Evolutionary conservation across 35 echinoderm and acorn worm species (phyloP), one percentile per base, ranked within the genome.

Genomic region (Eucidaris tribuloides): DNA sequence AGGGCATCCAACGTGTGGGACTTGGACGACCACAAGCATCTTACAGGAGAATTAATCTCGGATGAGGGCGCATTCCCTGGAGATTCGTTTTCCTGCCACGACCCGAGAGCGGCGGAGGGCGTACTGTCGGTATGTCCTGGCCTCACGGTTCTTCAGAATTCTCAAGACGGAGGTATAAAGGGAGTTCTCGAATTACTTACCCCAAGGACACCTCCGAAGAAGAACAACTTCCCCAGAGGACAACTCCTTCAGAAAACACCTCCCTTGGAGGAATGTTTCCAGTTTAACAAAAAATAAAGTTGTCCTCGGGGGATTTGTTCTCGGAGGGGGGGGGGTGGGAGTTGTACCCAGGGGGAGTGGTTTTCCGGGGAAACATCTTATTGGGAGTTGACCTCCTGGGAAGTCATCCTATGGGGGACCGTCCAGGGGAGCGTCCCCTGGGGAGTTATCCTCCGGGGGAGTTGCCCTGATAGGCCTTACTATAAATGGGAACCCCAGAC

Each of bases 51-150:
- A n/a, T 96, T 40, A 62, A 96, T 57, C 24, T 96, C 4, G 93
- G 93, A 85, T 25, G 93, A 96, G 31, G 93, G 93, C 14, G 61
- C 77, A 3, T 43, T 88, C 93, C 4, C 68, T 96, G 25, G 93
- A 96, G 71, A 96, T 96, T 46, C 65, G 93, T 0, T 96, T 96
- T 58, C 79, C 91, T n/a, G n/a, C 34, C 93, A 96, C 79, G 83
- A 96, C 40, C 93, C 93, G 17, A 59, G 79, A 27, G 93, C 88
- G 7, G 45, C 87, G 1, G 87, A 96, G 64, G 93, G 93, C 36
- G 81, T 87, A 5, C 87, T 96, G 46, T n/a, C 87, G 93, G 1
- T 90, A 83, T 83, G 93, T 88, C 3, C 79, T 96, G 25, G 76
- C 58, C 44, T 91, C 88, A 17, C 86, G 85, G 20, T 34, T 96